Base-by-base conservation (phyloP, 1,140 invertebrate genomes). In the Danaus plexippus region DNA sequence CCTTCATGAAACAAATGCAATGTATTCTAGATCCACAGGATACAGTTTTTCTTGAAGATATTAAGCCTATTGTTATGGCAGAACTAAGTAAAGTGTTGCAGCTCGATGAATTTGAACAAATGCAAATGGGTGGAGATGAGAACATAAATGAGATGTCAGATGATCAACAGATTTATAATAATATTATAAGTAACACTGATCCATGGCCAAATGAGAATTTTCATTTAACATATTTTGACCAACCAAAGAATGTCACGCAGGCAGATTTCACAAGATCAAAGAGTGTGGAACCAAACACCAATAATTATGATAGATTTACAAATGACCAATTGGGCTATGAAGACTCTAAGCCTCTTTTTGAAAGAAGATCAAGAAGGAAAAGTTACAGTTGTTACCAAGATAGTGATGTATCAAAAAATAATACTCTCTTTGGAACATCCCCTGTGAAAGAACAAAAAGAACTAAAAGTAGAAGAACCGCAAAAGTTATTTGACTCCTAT, bases 1-100 rank as follows among this genome's bases (percentile, higher is more conserved):
- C 82, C 53, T 87, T 87, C 59, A 73, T 87, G 67, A 85, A 83
- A 73, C 84, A 87, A 65, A 87, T 87, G 84, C 84, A 87, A 52
- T 77, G 77, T 61, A 73, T 87, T 13, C 59, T 87, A 46, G 82
- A 87, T 58, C 82, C 84, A n/a, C 81, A 85, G 55, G 84, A 85
- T 49, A 85, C 82, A 47, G 59, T 87, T 32, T 62, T 85, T 13
- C 67, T 87, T 48, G 80, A 85, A 69, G 82, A 87, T 59, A 81
- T 87, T 47, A 87, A 85, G 53, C 84, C 84, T n/a, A 66, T 87
- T 57, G 80, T 87, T 5, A 73, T 87, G 74, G 81, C 79, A 41
- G 82, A 85, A 59, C 61, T 87, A 1, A 80, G 63, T 57, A 87
- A 80, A 66, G 75, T 81, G 7, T 66, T 87, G 11, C 74, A 83